Base-by-base conservation (phyloP, 2,888 invertebrate genomes). In the Chalcis sispes region DNA sequence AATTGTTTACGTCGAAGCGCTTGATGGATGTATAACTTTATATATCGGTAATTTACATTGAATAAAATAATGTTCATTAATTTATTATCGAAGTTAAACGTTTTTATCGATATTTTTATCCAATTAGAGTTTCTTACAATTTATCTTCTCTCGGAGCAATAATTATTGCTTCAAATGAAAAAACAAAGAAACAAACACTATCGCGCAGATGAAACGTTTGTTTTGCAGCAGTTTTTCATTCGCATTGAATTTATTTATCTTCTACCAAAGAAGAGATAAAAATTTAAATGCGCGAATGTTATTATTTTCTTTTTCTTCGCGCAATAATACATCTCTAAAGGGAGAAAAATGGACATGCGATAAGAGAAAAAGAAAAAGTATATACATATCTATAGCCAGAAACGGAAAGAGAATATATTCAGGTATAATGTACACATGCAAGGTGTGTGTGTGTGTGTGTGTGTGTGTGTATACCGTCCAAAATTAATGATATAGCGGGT, bases 401-500 rank as follows among this genome's bases (percentile, higher is more conserved):
- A n/a, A n/a, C n/a, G n/a, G 15, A 7, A 65, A 66, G 66, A 52
- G n/a, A 54, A 20, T 1, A 50, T 64, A 48, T 64, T 62, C 29
- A 48, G 20, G 8, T n/a, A n/a, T n/a, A n/a, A n/a, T n/a, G n/a
- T n/a, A n/a, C n/a, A n/a, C n/a, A n/a, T n/a, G n/a, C n/a, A n/a
- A n/a, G n/a, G n/a, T n/a, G n/a, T n/a, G n/a, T n/a, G n/a, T n/a
- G n/a, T n/a, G n/a, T n/a, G 50, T 42, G 20, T 18, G 18, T 48
- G 18, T 1, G 25, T 46, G 42, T 40, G 23, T 42, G 15, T 25
- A 40, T 61, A 62, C 46, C 42, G 42, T 18, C 18, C 3, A 20
- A 13, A 67, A 61, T 62, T 67, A 74, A 74, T 67, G 67, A 61
- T 32, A 29, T 13, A 23, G 40, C 1, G 3, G 40, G 27, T 1